Evolutionary conservation across 2,888 invertebrate genomes (phyloP).

Genomic region (Drosophila formosana): DNA sequence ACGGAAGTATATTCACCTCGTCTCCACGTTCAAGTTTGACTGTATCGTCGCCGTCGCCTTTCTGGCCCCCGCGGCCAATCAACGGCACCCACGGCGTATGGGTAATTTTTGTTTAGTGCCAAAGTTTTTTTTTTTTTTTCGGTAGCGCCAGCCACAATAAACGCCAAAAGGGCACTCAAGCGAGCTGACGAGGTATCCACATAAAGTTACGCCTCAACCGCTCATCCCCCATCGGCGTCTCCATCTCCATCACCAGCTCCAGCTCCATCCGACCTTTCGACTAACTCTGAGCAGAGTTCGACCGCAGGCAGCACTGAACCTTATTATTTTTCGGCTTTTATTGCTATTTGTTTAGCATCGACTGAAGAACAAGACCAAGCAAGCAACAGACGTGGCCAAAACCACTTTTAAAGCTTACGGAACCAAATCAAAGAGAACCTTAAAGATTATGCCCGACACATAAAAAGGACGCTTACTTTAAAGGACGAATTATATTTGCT

Average conservation of each 20-base stretch:
- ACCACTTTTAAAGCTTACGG: constrained; percentile 28
- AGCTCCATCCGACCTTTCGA: neutral
- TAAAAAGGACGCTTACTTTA: neutral
- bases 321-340: constrained; percentile 75
- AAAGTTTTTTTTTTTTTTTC: constrained; percentile 54
- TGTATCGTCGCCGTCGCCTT: constrained; percentile 9
- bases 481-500: neutral
- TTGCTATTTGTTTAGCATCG: constrained; percentile 73
- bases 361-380: constrained; percentile 17
- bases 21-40: constrained; percentile 8
- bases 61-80: constrained; percentile 56
- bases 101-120: constrained; percentile 73
- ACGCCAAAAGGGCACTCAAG: constrained; percentile 77
- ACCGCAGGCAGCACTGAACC: constrained; percentile 63
- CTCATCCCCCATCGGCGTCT: neutral
- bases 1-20: constrained; percentile 4
- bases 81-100: constrained; percentile 73
- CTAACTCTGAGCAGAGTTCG: constrained; percentile 2
- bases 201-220: constrained; percentile 32
- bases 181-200: constrained; percentile 58
- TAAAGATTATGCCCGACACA: constrained; percentile 13
- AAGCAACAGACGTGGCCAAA: constrained; percentile 19
- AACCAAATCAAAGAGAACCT: constrained; percentile 34
- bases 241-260: neutral
- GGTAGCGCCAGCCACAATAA: constrained; percentile 64